Conservation (phyloP, 2,888 invertebrate genomes). For the Ophion ventricosus region DNA sequence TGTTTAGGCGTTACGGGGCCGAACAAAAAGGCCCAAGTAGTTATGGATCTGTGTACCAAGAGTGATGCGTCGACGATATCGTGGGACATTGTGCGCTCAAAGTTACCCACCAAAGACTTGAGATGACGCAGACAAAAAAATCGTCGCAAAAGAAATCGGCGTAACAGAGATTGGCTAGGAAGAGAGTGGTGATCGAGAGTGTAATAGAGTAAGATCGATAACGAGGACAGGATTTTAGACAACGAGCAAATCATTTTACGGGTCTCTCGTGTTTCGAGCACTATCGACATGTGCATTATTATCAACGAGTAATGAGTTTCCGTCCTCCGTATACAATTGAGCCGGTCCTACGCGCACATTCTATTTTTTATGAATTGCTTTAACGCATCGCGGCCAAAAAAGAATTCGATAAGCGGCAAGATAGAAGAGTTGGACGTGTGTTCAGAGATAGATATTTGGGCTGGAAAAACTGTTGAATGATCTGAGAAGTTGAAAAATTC, state of each 20-base stretch:
- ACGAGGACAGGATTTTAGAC: neutral
- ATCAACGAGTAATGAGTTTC: constrained; percentile 41
- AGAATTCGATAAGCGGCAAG: neutral
- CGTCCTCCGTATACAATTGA: constrained; percentile 26
- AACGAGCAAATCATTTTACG: neutral
- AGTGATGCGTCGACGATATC: constrained; percentile 81
- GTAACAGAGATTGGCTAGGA: constrained; percentile 67
- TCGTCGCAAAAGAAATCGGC: constrained; percentile 65
- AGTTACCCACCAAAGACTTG: constrained; percentile 71
- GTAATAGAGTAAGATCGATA: neutral
- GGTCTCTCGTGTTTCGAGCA: constrained; percentile 31
- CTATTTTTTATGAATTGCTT: neutral
- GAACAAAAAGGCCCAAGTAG: constrained; percentile 84
- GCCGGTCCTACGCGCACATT: neutral
- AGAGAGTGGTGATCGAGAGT: constrained; percentile 63
- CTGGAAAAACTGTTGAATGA: neutral
- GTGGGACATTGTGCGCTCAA: constrained; percentile 85
- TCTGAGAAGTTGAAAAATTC: neutral
- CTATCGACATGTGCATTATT: constrained; percentile 31
- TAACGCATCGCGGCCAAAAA: neutral
- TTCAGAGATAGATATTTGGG: neutral
- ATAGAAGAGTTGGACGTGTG: neutral
- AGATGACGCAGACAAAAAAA: constrained; percentile 74
- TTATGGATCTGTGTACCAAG: constrained; percentile 87
- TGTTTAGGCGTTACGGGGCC: constrained; percentile 87